These are phyloP conservation scores for Dermochelys coriacea DNA, from an alignment of 2,797 vertebrate species.

Conservation along the genomic window DNA sequence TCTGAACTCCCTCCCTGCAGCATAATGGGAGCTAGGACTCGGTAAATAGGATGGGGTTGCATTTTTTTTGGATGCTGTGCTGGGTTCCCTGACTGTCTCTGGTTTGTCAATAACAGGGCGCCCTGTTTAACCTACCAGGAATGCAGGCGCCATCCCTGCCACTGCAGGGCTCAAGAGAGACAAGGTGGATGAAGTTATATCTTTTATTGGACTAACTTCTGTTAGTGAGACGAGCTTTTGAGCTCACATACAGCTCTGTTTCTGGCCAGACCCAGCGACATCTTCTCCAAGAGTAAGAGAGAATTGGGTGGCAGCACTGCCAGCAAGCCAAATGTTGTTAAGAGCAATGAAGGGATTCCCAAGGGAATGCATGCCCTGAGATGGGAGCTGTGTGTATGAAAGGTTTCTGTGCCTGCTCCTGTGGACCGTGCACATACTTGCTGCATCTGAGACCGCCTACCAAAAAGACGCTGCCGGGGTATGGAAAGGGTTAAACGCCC, in stretches of 20 bases:
- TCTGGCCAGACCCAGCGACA: not conserved
- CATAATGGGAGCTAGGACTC: too few species aligned
- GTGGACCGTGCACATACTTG: too few species aligned
- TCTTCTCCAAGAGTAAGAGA: not conserved
- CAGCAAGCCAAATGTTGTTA: not conserved
- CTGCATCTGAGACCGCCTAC: not conserved
- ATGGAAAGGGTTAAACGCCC: constrained; percentile 16
- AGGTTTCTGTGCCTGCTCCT: too few species aligned
- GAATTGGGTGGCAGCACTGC: not conserved
- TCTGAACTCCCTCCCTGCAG: not conserved
- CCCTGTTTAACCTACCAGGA: not conserved
- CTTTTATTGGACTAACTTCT: not conserved
- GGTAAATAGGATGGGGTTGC: not conserved
- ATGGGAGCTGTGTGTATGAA: too few species aligned
- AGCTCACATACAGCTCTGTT: not conserved
- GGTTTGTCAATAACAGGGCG: not conserved
- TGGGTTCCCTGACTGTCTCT: not conserved
- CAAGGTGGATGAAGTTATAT: not conserved
- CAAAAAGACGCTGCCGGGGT: not conserved
- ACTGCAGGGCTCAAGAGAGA: not conserved
- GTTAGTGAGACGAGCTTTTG: not conserved
- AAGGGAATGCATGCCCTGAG: not conserved
- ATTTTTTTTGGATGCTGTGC: not conserved
- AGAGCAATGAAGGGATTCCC: not conserved
- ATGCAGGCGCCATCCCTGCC: not conserved